Evolutionary conservation across 2,888 invertebrate species (phyloP).

Genomic region (Acanthosepion esculentum): DNA sequence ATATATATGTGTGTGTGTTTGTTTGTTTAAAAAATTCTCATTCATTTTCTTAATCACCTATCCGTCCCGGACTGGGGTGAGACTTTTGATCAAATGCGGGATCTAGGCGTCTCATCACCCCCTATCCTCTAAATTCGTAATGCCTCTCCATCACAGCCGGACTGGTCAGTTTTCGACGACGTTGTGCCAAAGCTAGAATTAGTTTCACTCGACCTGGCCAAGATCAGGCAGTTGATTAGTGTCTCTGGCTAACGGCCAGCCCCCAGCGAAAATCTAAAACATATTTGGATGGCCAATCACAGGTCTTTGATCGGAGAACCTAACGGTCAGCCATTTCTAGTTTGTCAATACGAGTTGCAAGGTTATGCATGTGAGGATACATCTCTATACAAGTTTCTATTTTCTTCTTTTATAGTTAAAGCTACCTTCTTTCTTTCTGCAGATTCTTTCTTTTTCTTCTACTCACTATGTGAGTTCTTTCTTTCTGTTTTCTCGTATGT

Average conservation of each 20-base stretch:
- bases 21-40: too few species aligned
- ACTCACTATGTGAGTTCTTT: neutral
- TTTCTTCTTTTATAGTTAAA: neutral
- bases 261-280: neutral
- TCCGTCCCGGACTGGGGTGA: neutral
- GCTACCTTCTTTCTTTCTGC: neutral
- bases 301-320: neutral
- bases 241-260: conserved; percentile 7
- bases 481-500: neutral
- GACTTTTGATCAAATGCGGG: neutral
- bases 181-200: conserved; percentile 12
- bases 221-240: conserved; percentile 3
- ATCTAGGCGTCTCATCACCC: neutral
- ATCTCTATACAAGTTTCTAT: neutral
- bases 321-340: too few species aligned
- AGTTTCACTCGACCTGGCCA: conserved; percentile 33
- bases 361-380: too few species aligned
- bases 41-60: neutral
- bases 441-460: neutral
- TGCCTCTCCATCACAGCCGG: neutral
- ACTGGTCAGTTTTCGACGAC: conserved; percentile 33
- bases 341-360: too few species aligned
- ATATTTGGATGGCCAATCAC: neutral
- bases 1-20: too few species aligned
- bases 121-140: neutral